Conservation (phyloP, 2,113 vertebrate species). For the Elachura formosa region DNA sequence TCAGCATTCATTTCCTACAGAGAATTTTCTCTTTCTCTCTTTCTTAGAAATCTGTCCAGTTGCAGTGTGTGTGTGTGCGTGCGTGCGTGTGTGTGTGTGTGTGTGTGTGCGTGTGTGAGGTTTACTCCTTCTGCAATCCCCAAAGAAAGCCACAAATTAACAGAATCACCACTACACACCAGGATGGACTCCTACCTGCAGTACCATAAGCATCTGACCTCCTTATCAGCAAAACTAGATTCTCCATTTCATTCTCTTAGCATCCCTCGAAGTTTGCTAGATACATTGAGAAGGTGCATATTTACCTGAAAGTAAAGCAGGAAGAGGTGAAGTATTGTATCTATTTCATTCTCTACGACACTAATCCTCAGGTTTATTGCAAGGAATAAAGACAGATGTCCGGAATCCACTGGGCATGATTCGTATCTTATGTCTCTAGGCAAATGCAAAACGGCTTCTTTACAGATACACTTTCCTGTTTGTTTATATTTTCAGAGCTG, state of each 20-base stretch:
- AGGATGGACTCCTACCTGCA: neutral
- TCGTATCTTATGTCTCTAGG: neutral
- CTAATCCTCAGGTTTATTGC: neutral
- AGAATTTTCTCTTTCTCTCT: neutral
- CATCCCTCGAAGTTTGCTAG: neutral
- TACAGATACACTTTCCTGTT: neutral
- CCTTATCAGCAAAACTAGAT: neutral
- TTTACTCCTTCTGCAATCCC: slow-evolving; percentile 74
- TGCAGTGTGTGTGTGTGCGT: rapidly evolving
- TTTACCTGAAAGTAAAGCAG: neutral
- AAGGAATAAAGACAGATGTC: neutral
- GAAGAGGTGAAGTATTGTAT: neutral
- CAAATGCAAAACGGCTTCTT: neutral
- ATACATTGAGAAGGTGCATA: neutral
- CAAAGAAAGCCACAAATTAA: slow-evolving; percentile 71
- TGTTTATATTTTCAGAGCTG: neutral
- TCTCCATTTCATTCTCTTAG: neutral
- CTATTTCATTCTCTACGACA: neutral
- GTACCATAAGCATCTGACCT: slow-evolving; percentile 35
- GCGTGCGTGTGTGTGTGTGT: too few species aligned
- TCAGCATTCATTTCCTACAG: neutral
- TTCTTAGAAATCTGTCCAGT: neutral
- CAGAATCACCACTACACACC: slow-evolving; percentile 1
- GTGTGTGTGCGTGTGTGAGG: neutral
- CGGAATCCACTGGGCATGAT: neutral